phyloP scores from a whole-genome alignment of 2,797 vertebrate species.

The Enteromius trimaculatus region DNA sequence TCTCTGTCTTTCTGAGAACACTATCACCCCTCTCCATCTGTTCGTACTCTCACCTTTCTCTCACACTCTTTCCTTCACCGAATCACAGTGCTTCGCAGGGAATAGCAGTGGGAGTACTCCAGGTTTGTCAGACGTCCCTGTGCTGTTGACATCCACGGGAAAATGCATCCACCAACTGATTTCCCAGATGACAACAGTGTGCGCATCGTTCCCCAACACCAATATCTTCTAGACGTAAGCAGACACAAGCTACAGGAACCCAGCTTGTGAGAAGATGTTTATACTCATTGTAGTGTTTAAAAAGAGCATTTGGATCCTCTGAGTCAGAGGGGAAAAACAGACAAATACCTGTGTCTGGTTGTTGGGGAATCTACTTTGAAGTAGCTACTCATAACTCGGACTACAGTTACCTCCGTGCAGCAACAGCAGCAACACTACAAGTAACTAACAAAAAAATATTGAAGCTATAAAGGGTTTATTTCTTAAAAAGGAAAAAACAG shows the following conservation, averaged over 20 bases:
- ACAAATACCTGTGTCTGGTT: constrained; percentile 3
- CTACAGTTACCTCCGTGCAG: neutral
- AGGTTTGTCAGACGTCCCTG: constrained; percentile 69
- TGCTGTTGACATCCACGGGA: constrained; percentile 68
- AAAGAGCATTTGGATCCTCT: constrained; percentile 2
- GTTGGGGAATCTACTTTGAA: neutral
- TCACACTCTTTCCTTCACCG: constrained; percentile 61
- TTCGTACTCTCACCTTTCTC: constrained; percentile 76
- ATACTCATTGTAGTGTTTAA: constrained; percentile 64
- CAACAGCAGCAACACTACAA: neutral
- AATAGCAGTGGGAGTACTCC: constrained; percentile 70
- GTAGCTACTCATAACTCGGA: neutral
- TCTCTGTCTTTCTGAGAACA: constrained; percentile 52
- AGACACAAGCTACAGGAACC: constrained; percentile 63
- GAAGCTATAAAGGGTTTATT: neutral
- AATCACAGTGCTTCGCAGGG: constrained; percentile 56
- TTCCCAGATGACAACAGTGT: constrained; percentile 72
- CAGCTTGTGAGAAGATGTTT: constrained; percentile 63
- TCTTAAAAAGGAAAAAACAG: neutral
- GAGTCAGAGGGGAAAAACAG: constrained; percentile 25
- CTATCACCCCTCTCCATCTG: constrained; percentile 75
- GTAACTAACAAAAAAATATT: neutral
- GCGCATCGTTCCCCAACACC: constrained; percentile 69
- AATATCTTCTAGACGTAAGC: constrained; percentile 61
- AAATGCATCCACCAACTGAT: constrained; percentile 71